Conservation (phyloP, 2,113 vertebrate species). For the Tachysurus fulvidraco region DNA sequence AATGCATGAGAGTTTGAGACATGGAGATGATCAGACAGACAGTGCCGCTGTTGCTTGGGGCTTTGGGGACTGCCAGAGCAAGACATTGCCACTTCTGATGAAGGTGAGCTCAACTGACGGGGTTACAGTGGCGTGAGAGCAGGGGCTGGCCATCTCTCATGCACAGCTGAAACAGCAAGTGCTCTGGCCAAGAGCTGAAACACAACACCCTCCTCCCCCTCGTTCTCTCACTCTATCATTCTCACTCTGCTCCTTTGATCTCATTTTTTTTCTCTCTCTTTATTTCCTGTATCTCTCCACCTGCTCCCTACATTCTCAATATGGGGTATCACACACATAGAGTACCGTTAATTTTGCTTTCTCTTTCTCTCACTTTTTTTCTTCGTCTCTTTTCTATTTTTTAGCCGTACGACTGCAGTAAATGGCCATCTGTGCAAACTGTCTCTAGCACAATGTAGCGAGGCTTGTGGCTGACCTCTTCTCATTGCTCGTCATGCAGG, state of each 20-base stretch:
- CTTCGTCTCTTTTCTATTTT: conserved; percentile 55
- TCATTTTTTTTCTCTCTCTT: background rate
- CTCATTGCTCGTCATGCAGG: conserved; percentile 58
- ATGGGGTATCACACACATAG: conserved; percentile 20
- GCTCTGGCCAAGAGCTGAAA: conserved; percentile 67
- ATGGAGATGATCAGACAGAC: conserved; percentile 12
- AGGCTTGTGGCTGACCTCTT: conserved; percentile 46
- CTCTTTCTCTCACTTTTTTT: conserved; percentile 7
- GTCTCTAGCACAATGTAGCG: conserved; percentile 36
- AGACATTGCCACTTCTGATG: conserved; percentile 34
- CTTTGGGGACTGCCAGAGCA: conserved; percentile 23
- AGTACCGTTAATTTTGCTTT: conserved; percentile 28
- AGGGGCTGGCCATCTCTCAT: conserved; percentile 64
- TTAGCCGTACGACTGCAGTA: conserved; percentile 55
- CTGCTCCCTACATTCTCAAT: conserved; percentile 31
- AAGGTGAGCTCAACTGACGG: conserved; percentile 41
- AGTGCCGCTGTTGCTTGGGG: conserved; percentile 5
- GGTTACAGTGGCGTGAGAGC: conserved; percentile 70
- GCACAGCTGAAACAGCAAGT: conserved; percentile 76
- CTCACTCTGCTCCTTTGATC: conserved; percentile 48
- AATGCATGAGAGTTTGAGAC: conserved; percentile 8
- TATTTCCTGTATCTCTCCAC: conserved; percentile 39
- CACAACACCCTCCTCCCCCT: conserved; percentile 57
- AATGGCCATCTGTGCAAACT: conserved; percentile 64
- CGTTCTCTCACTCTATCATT: conserved; percentile 20